Conservation (phyloP, 2,113 vertebrate genomes). For the Corythoichthys haematopterus region DNA sequence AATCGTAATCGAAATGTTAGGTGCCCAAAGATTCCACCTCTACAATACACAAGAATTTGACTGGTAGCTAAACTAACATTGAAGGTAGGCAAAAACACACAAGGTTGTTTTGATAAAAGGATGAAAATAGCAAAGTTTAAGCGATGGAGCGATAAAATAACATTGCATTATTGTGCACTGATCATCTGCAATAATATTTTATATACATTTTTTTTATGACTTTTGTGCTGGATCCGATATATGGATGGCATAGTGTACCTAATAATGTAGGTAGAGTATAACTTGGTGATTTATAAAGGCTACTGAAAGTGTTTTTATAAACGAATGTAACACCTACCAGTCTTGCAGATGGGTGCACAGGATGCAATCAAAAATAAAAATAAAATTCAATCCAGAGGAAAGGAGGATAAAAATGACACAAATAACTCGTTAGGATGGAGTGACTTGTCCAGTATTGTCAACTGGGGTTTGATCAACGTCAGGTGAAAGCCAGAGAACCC, state of each 20-base stretch:
- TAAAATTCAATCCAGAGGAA: constrained; percentile 41
- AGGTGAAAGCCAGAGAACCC: constrained; percentile 87
- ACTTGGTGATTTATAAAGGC: neutral
- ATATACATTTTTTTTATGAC: neutral
- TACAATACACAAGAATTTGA: no score
- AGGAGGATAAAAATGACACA: constrained; percentile 29
- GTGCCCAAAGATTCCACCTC: no score
- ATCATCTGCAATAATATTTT: constrained; percentile 50
- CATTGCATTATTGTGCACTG: constrained; percentile 70
- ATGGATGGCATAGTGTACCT: neutral
- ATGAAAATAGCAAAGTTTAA: constrained; percentile 46
- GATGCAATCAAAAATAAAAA: constrained; percentile 72
- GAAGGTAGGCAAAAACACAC: constrained; percentile 40
- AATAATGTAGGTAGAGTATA: neutral
- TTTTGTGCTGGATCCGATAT: neutral
- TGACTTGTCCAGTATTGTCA: constrained; percentile 73
- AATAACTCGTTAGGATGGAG: constrained; percentile 68
- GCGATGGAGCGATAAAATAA: constrained; percentile 63
- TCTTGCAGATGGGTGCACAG: constrained; percentile 84
- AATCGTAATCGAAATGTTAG: no score
- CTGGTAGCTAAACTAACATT: neutral
- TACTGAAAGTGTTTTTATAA: neutral
- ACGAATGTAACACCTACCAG: neutral
- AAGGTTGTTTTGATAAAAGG: constrained; percentile 33
- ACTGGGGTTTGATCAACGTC: constrained; percentile 79